A percentile compares a stretch with the other conserved stretches of the same genome.
Conservation (phyloP, 2,797 vertebrate genomes). For the Echiichthys vipera region DNA sequence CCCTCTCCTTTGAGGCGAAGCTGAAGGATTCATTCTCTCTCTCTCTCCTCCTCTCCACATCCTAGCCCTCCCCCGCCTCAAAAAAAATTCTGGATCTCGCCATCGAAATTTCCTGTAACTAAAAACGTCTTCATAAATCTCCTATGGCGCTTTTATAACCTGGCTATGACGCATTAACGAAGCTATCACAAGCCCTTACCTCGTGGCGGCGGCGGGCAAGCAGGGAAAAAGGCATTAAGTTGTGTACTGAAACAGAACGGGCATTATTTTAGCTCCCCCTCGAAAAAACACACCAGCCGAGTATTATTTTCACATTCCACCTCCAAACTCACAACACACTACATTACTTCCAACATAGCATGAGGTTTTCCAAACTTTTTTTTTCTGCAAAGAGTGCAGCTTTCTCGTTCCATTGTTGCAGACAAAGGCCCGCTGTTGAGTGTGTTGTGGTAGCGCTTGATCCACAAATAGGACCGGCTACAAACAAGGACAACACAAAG, state of each 20-base stretch:
- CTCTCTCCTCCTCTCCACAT: background rate
- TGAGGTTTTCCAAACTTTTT: conserved; percentile 57
- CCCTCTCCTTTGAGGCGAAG: conserved; percentile 44
- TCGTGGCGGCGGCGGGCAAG: conserved; percentile 33
- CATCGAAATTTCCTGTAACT: conserved; percentile 80
- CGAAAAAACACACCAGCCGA: background rate
- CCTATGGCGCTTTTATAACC: conserved; percentile 75
- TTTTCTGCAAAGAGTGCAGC: conserved; percentile 45
- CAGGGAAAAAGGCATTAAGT: conserved; percentile 55
- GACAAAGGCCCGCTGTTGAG: conserved; percentile 63
- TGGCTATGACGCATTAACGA: conserved; percentile 79
- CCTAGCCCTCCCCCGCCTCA: background rate
- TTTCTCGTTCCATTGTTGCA: conserved; percentile 50
- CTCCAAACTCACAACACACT: conserved; percentile 54
- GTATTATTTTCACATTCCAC: conserved; percentile 72
- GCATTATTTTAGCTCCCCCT: conserved; percentile 70
- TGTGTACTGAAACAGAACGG: conserved; percentile 72
- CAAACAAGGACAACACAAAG: conserved; percentile 52
- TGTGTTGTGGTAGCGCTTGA: conserved; percentile 58
- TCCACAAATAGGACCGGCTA: conserved; percentile 49
- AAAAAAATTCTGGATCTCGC: conserved; percentile 62
- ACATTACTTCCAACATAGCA: conserved; percentile 52
- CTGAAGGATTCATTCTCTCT: conserved; percentile 53
- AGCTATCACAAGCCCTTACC: conserved; percentile 78
- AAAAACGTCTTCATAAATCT: conserved; percentile 82